Conservation (phyloP, 2,113 vertebrate species). For the Neodon shergylaensis region DNA sequence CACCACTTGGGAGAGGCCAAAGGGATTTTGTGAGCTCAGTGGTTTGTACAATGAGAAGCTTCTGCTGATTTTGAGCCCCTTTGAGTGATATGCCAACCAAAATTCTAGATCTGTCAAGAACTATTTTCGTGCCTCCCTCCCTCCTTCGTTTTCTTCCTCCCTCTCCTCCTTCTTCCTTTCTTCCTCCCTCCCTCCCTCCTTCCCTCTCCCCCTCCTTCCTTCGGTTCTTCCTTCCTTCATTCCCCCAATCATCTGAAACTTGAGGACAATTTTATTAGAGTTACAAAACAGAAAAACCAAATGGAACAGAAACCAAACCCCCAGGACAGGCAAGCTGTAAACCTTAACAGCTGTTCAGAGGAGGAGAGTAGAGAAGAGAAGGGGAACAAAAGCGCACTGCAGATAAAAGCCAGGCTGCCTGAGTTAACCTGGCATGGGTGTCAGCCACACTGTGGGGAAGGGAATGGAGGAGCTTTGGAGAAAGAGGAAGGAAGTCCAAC, state of each 20-base stretch:
- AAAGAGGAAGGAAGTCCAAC: neutral
- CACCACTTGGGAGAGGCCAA: neutral
- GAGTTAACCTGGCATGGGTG: neutral
- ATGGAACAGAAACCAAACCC: neutral
- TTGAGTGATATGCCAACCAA: neutral
- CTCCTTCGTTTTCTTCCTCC: fast-evolving
- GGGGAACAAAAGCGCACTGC: neutral
- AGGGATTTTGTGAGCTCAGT: neutral
- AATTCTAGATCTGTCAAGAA: neutral
- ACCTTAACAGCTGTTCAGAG: neutral
- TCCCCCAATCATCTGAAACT: neutral
- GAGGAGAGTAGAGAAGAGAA: neutral
- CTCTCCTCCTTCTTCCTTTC: too few species aligned
- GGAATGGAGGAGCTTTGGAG: neutral
- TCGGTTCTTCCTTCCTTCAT: too few species aligned
- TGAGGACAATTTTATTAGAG: neutral
- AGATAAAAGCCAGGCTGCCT: neutral
- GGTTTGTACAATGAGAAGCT: neutral
- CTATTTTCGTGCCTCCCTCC: neutral
- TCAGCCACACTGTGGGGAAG: too few species aligned
- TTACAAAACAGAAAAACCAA: neutral
- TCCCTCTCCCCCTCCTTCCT: too few species aligned
- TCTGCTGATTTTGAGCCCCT: neutral
- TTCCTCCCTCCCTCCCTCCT: too few species aligned
- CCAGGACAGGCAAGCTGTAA: neutral